Conservation (phyloP, 1,140 invertebrate species). For the Bombus difficillimus region DNA sequence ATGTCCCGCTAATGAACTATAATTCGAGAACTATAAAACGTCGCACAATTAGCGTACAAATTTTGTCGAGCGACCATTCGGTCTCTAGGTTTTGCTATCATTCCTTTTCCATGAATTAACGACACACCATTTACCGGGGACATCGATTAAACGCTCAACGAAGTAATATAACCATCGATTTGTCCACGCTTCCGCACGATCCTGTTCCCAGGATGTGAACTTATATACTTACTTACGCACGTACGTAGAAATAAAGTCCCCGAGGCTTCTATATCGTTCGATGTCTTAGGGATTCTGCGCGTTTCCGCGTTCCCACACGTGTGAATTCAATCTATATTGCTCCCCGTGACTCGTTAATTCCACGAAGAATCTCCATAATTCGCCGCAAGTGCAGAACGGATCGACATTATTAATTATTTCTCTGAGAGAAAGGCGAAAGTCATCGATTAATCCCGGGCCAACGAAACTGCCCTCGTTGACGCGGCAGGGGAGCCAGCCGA, state of each 20-base stretch:
- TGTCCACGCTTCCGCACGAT: conserved; percentile 43
- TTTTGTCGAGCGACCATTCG: neutral
- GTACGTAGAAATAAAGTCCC: neutral
- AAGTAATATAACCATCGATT: conserved; percentile 47
- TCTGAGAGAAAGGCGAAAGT: neutral
- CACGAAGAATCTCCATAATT: conserved; percentile 4
- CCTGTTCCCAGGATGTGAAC: neutral
- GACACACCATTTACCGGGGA: conserved; percentile 12
- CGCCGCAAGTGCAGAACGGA: neutral
- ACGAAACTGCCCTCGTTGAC: conserved; percentile 29
- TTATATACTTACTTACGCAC: neutral
- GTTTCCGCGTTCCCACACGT: conserved; percentile 43
- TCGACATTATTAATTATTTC: conserved; percentile 38
- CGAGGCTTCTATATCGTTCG: neutral
- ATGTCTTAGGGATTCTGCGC: neutral
- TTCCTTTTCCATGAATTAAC: neutral
- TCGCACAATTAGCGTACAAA: conserved; percentile 6
- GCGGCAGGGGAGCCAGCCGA: conserved; percentile 24
- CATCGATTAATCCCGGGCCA: conserved; percentile 32
- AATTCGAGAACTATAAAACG: neutral
- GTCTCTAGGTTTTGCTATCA: neutral
- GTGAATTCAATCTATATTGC: conserved; percentile 27
- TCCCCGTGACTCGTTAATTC: conserved; percentile 17
- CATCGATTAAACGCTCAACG: conserved; percentile 33
- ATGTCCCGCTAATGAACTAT: conserved; percentile 23